Percentiles rank a stretch among this genome's conserved stretches.
Conservation (phyloP, 2,888 invertebrate genomes). For the Limnephilus marmoratus region DNA sequence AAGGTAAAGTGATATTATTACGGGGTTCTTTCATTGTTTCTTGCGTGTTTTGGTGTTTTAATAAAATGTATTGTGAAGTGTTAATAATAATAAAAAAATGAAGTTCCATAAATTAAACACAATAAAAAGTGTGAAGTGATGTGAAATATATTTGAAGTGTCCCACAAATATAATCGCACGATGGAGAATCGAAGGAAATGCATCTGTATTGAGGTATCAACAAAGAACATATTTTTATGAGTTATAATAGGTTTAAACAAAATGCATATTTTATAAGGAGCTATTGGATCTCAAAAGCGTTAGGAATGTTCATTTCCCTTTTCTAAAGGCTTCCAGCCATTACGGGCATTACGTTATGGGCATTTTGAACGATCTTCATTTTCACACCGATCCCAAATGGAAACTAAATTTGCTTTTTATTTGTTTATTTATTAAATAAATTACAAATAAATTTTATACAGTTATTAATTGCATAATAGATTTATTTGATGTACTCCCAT, state of each 20-base stretch:
- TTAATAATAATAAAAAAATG: background rate
- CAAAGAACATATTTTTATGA: too few relatives aligned
- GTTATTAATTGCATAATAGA: too few relatives aligned
- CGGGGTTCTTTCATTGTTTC: background rate
- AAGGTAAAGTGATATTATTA: background rate
- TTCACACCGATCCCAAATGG: too few relatives aligned
- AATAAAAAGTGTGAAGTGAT: background rate
- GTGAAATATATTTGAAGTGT: background rate
- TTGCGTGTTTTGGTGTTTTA: background rate
- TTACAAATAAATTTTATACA: too few relatives aligned
- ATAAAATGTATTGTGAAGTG: background rate
- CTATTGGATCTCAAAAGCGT: too few relatives aligned
- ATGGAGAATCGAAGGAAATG: conserved; percentile 27
- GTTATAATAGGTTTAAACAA: background rate
- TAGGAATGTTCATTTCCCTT: too few relatives aligned
- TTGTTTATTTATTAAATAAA: too few relatives aligned
- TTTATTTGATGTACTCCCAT: too few relatives aligned
- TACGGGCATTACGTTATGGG: too few relatives aligned
- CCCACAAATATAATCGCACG: background rate
- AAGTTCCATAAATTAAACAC: background rate
- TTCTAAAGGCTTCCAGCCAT: too few relatives aligned
- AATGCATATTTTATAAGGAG: background rate
- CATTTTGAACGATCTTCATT: too few relatives aligned
- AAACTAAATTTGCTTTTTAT: too few relatives aligned
- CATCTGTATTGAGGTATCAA: conserved; percentile 47